These are phyloP conservation scores for Ophion obscuratus DNA, from an alignment of 2,888 invertebrate species.

Conservation along the genomic window DNA sequence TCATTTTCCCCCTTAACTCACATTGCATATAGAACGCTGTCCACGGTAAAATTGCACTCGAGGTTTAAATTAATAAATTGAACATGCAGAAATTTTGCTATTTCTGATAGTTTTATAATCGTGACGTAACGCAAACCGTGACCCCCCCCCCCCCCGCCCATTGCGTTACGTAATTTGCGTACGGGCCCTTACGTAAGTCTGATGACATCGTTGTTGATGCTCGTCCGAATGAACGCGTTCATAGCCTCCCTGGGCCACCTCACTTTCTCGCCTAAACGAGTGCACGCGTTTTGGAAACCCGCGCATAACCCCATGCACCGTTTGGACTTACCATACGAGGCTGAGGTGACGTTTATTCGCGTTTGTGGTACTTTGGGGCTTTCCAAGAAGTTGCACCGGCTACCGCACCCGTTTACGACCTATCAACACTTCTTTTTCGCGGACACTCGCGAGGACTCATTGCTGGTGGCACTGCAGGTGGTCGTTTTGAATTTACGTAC, in stretches of 20 bases:
- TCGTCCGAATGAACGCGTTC: constrained; percentile 34
- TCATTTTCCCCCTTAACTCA: too few relatives aligned
- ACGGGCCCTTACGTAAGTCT: constrained; percentile 70
- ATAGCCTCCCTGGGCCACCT: not conserved
- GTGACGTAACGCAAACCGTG: too few relatives aligned
- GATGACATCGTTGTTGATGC: constrained; percentile 75
- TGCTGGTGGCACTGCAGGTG: constrained; percentile 61
- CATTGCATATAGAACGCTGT: too few relatives aligned
- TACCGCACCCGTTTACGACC: constrained; percentile 55
- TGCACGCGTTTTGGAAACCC: not conserved
- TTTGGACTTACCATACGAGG: not conserved
- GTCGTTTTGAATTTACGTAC: constrained; percentile 63
- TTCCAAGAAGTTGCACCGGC: constrained; percentile 39
- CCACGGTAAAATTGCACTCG: too few relatives aligned
- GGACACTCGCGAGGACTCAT: constrained; percentile 41
- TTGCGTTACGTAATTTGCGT: not conserved
- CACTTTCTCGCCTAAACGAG: constrained; percentile 8
- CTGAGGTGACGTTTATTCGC: constrained; percentile 24
- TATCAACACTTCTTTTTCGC: constrained; percentile 63
- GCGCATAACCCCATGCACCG: constrained; percentile 15
- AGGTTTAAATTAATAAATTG: too few relatives aligned
- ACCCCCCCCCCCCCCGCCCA: too few relatives aligned
- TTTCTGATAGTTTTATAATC: too few relatives aligned
- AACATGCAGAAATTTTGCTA: too few relatives aligned
- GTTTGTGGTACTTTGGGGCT: constrained; percentile 33